phyloP scores from a whole-genome alignment of 1,140 invertebrate genomes.

The Drosophila ficusphila region DNA sequence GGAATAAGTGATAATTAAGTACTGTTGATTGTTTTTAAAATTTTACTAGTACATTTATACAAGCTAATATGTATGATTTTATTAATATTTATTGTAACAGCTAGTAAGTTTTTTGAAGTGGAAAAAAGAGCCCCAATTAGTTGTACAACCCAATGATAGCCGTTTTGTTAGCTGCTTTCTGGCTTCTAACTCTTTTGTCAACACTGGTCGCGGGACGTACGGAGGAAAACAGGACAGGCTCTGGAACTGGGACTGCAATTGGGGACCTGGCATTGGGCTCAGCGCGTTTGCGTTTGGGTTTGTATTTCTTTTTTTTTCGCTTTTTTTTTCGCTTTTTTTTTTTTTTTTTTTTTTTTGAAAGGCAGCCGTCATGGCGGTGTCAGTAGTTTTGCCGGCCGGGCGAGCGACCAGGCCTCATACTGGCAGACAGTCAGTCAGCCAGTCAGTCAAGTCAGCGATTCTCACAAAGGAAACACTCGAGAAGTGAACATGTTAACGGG shows the following conservation, averaged over 20 bases:
- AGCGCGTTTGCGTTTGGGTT: constrained; percentile 36
- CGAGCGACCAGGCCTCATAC: constrained; percentile 64
- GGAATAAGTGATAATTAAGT: too few species aligned
- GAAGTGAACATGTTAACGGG: constrained; percentile 76
- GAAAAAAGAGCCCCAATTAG: too few species aligned
- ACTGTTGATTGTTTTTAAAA: too few species aligned
- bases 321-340: constrained; percentile 53
- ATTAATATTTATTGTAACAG: too few species aligned
- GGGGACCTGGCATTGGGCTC: constrained; percentile 48
- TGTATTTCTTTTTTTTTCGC: constrained; percentile 10
- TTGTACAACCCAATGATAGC: background rate
- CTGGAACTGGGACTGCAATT: constrained; percentile 27
- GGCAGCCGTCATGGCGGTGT: constrained; percentile 77
- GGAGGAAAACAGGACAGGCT: constrained; percentile 4
- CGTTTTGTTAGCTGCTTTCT: background rate
- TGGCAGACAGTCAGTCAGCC: constrained; percentile 65
- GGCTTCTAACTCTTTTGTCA: constrained; percentile 2
- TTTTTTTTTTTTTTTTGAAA: constrained; percentile 53
- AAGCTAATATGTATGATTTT: too few species aligned
- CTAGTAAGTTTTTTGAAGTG: too few species aligned
- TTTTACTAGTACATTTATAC: too few species aligned
- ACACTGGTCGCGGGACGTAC: constrained; percentile 15
- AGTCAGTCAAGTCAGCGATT: constrained; percentile 36
- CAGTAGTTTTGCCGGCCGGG: constrained; percentile 72
- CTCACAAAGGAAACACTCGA: constrained; percentile 74